These are phyloP conservation scores for Centroberyx gerrardi DNA, from an alignment of 2,797 vertebrate species.

Conservation along the genomic window DNA sequence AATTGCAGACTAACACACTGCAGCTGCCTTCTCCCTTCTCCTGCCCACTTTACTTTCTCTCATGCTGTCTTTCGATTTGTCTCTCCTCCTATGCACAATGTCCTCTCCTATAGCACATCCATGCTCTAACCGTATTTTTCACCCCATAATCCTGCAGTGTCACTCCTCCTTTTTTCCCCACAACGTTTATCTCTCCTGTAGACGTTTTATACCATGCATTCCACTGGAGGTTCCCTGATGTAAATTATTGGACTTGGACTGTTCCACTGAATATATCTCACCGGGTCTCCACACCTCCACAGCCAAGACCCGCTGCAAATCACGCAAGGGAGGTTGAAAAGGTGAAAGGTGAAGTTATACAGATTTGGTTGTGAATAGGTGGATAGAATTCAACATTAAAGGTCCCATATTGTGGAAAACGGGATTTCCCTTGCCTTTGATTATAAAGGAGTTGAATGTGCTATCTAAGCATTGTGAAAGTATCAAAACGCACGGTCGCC, in stretches of 20 bases:
- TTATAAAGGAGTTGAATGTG: too few species aligned
- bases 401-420: too few species aligned
- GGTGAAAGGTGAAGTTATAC: too few species aligned
- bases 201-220: constrained; percentile 59
- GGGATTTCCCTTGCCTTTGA: too few species aligned
- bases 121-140: background rate
- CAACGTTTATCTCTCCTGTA: constrained; percentile 34
- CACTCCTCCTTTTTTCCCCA: constrained; percentile 6
- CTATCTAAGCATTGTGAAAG: too few species aligned
- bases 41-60: background rate
- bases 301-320: background rate
- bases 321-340: background rate
- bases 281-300: background rate
- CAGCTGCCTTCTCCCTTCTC: constrained; percentile 58
- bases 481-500: too few species aligned
- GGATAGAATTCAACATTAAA: too few species aligned
- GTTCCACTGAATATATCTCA: constrained; percentile 59
- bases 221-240: too few species aligned
- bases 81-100: background rate
- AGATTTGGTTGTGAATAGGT: too few species aligned
- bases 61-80: constrained; percentile 1
- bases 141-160: constrained; percentile 1
- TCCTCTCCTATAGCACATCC: background rate
- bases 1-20: constrained; percentile 70
- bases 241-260: background rate